These are phyloP conservation scores for Parnassius orleans DNA, from an alignment of 2,888 invertebrate species.

Conservation along the genomic window DNA sequence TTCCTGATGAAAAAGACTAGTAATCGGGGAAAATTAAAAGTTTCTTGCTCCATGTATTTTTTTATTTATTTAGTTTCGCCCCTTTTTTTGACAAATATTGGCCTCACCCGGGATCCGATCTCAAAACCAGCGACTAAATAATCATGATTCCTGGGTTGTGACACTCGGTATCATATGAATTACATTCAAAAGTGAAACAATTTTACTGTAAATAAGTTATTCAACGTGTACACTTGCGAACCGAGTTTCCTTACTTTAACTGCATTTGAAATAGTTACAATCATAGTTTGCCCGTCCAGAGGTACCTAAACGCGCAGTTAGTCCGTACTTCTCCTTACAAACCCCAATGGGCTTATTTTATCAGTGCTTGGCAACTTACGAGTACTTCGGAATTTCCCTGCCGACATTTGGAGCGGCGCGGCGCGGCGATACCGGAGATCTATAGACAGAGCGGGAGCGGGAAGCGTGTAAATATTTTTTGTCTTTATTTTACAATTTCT, in stretches of 20 bases:
- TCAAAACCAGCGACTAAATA: no score
- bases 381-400: constrained; percentile 29
- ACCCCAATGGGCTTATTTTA: constrained; percentile 57
- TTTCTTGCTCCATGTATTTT: no score
- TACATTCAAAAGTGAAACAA: background rate
- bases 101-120: no score
- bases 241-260: constrained; percentile 22
- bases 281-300: constrained; percentile 22
- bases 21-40: no score
- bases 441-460: constrained; percentile 3
- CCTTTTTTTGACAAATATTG: no score
- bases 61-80: no score
- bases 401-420: constrained; percentile 53
- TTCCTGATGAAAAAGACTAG: no score
- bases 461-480: no score
- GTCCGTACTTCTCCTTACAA: constrained; percentile 41
- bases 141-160: no score
- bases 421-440: constrained; percentile 43
- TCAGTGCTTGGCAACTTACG: constrained; percentile 37
- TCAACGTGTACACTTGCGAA: constrained; percentile 14
- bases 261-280: constrained; percentile 26
- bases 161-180: background rate
- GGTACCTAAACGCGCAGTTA: constrained; percentile 39
- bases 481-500: no score
- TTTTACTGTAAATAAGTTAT: constrained; percentile 14